Evolutionary conservation across 2,797 vertebrate species (phyloP).

Genomic region (Heliangelus exortis): DNA sequence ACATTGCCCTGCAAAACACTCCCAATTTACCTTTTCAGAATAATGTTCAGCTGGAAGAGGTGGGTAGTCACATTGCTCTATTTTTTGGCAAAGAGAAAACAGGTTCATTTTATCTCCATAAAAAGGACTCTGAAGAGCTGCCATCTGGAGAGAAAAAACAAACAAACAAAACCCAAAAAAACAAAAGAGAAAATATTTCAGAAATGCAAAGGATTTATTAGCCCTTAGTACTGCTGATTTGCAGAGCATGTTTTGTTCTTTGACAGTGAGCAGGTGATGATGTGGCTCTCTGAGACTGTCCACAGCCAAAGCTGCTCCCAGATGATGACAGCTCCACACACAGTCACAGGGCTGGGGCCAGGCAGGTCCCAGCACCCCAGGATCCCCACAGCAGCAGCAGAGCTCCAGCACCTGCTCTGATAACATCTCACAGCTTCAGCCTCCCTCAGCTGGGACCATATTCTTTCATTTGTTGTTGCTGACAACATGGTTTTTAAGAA

Average conservation of each 20-base stretch:
- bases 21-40: slow-evolving; percentile 83
- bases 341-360: background rate
- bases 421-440: background rate
- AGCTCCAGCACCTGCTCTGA: too few species aligned
- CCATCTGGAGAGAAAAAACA: slow-evolving; percentile 80
- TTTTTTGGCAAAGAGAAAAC: slow-evolving; percentile 89
- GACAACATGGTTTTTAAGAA: background rate
- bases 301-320: rapidly evolving
- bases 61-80: slow-evolving; percentile 89
- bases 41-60: slow-evolving; percentile 87
- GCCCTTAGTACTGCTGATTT: background rate
- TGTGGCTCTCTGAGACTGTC: background rate
- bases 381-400: too few species aligned
- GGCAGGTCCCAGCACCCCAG: background rate
- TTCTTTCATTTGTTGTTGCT: background rate
- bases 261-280: background rate
- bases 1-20: background rate
- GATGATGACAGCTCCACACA: background rate
- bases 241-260: background rate
- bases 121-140: slow-evolving; percentile 89
- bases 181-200: background rate
- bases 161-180: too few species aligned
- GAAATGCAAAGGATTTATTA: background rate
- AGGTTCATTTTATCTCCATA: slow-evolving; percentile 92
- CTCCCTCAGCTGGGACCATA: rapidly evolving